Evolutionary conservation across 2,113 vertebrate genomes (phyloP).

Genomic region (Bujurquina vittata): DNA sequence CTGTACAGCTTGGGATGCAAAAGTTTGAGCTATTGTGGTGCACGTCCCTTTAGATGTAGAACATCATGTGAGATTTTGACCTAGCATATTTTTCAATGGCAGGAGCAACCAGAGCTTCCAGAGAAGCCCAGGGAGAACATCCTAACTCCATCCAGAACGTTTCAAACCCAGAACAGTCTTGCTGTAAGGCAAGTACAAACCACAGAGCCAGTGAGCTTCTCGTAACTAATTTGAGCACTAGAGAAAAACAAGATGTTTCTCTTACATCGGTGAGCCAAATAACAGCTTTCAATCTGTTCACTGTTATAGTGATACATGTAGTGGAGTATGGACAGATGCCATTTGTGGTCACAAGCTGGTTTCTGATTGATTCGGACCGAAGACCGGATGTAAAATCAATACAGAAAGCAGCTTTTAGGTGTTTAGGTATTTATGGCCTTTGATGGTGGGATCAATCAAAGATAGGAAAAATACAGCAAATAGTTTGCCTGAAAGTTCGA

Average conservation of each 20-base stretch:
- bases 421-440: conserved; percentile 23
- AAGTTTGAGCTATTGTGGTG: not conserved
- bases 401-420: conserved; percentile 35
- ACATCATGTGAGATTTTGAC: not conserved
- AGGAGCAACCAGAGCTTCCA: not conserved
- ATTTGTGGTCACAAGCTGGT: conserved; percentile 15
- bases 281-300: not conserved
- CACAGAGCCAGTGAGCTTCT: not conserved
- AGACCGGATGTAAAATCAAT: conserved; percentile 50
- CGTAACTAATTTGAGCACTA: not conserved
- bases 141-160: not conserved
- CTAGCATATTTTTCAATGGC: not conserved
- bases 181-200: not conserved
- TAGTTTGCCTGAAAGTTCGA: conserved; percentile 12
- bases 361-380: conserved; percentile 40
- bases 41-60: not conserved
- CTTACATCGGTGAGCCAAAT: too few species aligned
- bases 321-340: conserved; percentile 13
- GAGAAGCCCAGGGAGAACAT: not conserved
- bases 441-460: conserved; percentile 35
- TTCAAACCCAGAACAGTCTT: not conserved
- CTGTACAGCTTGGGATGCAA: not conserved
- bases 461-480: conserved; percentile 23
- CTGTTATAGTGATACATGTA: not conserved
- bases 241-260: not conserved